Conservation (phyloP, 2,888 invertebrate species). For the Ormyrus labotus region DNA sequence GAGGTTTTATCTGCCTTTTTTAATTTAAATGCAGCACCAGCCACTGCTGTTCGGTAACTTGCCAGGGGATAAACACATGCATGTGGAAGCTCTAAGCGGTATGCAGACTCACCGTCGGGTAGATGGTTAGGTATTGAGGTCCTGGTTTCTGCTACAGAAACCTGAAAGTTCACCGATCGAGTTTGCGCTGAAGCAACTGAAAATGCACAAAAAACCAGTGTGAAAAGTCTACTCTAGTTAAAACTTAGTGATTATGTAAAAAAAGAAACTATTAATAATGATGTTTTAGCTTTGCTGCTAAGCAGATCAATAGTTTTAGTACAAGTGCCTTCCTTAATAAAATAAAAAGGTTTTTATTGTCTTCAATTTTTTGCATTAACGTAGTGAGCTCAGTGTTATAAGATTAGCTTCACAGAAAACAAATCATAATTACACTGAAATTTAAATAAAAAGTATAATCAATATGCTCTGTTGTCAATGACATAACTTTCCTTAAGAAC, state of each 20-base stretch:
- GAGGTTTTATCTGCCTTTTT: background rate
- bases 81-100: slow-evolving; percentile 45
- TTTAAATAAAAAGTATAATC: too few species aligned
- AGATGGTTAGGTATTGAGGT: slow-evolving; percentile 64
- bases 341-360: background rate
- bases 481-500: too few species aligned
- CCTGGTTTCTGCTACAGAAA: slow-evolving; percentile 71
- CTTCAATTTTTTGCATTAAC: too few species aligned
- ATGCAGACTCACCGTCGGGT: slow-evolving; percentile 65
- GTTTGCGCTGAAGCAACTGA: slow-evolving; percentile 63
- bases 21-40: background rate
- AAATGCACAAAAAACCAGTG: slow-evolving; percentile 57
- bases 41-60: slow-evolving; percentile 3
- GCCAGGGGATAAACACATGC: slow-evolving; percentile 21
- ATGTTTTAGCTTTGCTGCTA: background rate
- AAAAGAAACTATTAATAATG: background rate
- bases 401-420: too few species aligned
- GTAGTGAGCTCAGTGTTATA: too few species aligned
- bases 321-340: background rate
- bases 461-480: too few species aligned
- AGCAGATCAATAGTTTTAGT: background rate
- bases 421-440: background rate
- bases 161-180: slow-evolving; percentile 68
- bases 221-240: slow-evolving; percentile 49
- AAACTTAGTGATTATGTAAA: slow-evolving; percentile 22